phyloP scores from a whole-genome alignment of 2,888 invertebrate genomes.

The Junonia oenone region DNA sequence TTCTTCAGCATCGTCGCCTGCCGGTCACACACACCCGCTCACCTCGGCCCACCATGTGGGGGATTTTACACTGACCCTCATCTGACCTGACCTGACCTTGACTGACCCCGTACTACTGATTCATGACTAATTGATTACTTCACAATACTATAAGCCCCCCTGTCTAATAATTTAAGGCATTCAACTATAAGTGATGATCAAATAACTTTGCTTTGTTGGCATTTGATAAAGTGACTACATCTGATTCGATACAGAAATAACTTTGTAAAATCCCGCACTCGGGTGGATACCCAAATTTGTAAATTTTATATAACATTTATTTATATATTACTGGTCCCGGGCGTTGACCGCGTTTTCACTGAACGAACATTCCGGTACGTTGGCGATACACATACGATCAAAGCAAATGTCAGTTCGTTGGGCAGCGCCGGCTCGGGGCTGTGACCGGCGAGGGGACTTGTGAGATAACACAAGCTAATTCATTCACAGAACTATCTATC shows the following conservation, averaged over 20 bases:
- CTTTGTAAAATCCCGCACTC: conserved; percentile 27
- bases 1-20: conserved; percentile 99
- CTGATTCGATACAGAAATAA: neutral
- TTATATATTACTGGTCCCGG: conserved; percentile 25
- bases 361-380: conserved; percentile 31
- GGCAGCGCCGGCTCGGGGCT: conserved; percentile 34
- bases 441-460: conserved; percentile 35
- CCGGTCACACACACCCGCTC: conserved; percentile 56
- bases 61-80: conserved; percentile 25
- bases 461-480: conserved; percentile 25
- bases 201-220: neutral
- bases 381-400: conserved; percentile 34
- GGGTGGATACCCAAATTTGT: conserved; percentile 11
- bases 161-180: neutral
- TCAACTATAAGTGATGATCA: neutral
- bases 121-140: neutral
- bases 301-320: conserved; percentile 4
- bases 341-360: conserved; percentile 36
- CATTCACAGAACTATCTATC: conserved; percentile 7
- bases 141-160: neutral
- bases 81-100: conserved; percentile 29
- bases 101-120: neutral
- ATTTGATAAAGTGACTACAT: neutral
- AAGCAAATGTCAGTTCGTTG: conserved; percentile 34
- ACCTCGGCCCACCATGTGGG: conserved; percentile 29